Evolutionary conservation across 2,113 vertebrate species (phyloP).

Genomic region (Dunckerocampus dactyliophorus): DNA sequence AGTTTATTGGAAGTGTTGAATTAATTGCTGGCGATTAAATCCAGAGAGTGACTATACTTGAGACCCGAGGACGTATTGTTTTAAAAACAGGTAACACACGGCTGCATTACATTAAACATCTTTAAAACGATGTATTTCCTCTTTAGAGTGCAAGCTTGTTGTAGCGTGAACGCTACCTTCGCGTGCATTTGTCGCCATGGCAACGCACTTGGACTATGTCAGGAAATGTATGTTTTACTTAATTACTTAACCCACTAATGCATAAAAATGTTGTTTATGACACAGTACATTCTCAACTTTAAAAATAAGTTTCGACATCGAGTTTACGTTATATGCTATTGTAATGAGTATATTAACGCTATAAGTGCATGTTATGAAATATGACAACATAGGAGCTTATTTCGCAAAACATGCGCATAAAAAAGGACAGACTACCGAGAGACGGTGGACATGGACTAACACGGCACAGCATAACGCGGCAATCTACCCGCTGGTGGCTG

Average conservation of each 20-base stretch:
- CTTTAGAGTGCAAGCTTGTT: not conserved
- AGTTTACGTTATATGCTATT: no score
- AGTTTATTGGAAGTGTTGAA: no score
- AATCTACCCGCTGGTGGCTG: not conserved
- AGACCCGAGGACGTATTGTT: not conserved
- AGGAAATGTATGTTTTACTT: not conserved
- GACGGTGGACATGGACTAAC: not conserved
- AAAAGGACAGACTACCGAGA: not conserved
- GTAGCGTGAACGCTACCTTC: conserved; percentile 19
- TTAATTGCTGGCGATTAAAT: not conserved
- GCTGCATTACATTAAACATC: fast-evolving
- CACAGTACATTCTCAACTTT: not conserved
- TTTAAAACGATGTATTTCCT: fast-evolving
- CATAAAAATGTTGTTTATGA: not conserved
- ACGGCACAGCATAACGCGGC: not conserved
- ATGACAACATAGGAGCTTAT: not conserved
- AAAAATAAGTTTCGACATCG: not conserved
- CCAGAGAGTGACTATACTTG: not conserved
- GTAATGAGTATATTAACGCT: not conserved
- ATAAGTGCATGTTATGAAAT: not conserved
- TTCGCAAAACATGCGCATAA: not conserved
- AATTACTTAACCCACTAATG: not conserved
- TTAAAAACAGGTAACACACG: conserved; percentile 10
- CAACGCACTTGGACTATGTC: conserved; percentile 20
- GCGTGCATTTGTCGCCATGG: conserved; percentile 61